Evolutionary conservation across 2,797 vertebrate genomes (phyloP), one percentile per base, ranked within the genome.

Genomic region (Propithecus deckenii): DNA sequence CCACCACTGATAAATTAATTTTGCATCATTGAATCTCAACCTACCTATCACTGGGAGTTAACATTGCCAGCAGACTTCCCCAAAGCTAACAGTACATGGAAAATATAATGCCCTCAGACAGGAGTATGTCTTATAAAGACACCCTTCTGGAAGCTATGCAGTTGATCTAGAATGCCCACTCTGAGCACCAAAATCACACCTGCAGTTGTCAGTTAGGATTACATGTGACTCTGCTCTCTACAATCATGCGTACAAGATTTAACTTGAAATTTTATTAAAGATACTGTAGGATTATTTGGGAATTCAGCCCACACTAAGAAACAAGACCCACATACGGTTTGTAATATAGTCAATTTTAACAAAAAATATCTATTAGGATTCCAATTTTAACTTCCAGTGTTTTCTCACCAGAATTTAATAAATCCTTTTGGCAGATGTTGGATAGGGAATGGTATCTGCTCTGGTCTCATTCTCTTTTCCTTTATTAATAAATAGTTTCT

Each of bases 341-440:
- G 41, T 28, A 91, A 35, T 59, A 69, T 41, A 50, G 48, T 67
- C 43, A 43, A 52, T 91, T 91, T 80, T 11, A 59, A 67, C 25
- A 41, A 55, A 43, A 17, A 59, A 23, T 25, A 38, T 25, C n/a
- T 38, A 61, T 35, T 88, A 61, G 55, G 25, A 86, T 88, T 96
- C 48, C 1, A 74, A 41, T 67, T 74, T 96, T 93, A 90, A 65
- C 57, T 90, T 86, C 17, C n/a, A 74, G 13, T 43, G 59, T 93
- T 95, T 95, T 90, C 46, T 93, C 30, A 84, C 28, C 86, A 32
- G 17, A 46, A 93, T 80, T 90, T 74, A 90, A 85, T 65, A 90
- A 90, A 90, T 86, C 35, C 28, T 63, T 88, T 63, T 41, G 22
- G 38, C 55, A 94, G 67, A 67, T 90, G 14, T 59, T 67, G 57